Percentiles rank a stretch among this genome's conserved stretches.
Evolutionary conservation across 2,113 vertebrate genomes (phyloP).

Genomic region (Erythrolamprus reginae): DNA sequence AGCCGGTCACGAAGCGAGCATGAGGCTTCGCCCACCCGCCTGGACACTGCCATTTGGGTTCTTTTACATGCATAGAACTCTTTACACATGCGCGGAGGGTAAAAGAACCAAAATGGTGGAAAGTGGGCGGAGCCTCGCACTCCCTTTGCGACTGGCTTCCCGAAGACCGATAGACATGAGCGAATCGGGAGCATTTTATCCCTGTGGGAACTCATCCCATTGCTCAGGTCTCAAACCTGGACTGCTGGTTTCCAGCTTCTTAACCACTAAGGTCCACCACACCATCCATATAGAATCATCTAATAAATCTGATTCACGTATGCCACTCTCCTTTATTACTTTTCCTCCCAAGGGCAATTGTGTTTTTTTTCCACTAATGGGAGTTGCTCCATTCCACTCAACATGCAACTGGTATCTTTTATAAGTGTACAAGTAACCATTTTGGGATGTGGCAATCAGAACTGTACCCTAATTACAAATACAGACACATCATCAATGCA

Average conservation of each 20-base stretch:
- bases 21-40: no score
- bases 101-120: no score
- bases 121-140: no score
- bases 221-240: neutral
- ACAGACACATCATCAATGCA: neutral
- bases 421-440: neutral
- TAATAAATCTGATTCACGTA: neutral
- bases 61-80: no score
- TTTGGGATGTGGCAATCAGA: neutral
- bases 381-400: neutral
- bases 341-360: neutral
- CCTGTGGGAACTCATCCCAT: neutral
- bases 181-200: no score
- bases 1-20: no score
- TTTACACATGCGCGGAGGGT: no score
- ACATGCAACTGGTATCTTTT: neutral
- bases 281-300: neutral
- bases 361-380: neutral
- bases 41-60: no score
- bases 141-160: no score
- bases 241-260: neutral
- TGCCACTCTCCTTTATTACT: neutral
- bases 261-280: neutral
- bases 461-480: neutral
- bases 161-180: no score